These are phyloP conservation scores for Papio anubis DNA, from an alignment of 2,113 vertebrate genomes.

Conservation along the genomic window DNA sequence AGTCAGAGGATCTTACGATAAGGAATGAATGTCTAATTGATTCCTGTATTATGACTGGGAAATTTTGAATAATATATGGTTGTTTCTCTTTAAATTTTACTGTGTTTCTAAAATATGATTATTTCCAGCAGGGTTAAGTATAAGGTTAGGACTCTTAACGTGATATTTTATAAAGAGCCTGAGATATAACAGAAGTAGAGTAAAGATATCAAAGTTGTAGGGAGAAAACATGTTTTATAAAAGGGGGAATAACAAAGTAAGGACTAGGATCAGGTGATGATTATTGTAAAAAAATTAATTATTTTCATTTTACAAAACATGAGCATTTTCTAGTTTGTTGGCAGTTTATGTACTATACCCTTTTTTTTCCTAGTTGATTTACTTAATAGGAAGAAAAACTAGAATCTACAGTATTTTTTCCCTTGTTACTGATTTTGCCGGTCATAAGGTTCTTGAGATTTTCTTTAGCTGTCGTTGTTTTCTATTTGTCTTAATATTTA, in stretches of 20 bases:
- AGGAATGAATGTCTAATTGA: neutral
- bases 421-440: neutral
- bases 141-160: neutral
- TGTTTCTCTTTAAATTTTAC: slow-evolving; percentile 25
- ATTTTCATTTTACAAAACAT: neutral
- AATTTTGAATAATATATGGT: neutral
- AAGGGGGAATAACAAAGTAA: neutral
- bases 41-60: neutral
- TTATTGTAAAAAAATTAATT: slow-evolving; percentile 8
- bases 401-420: neutral
- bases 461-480: slow-evolving; percentile 22
- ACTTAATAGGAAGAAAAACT: neutral
- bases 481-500: neutral
- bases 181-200: neutral
- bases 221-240: neutral
- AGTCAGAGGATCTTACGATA: neutral
- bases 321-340: neutral
- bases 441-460: neutral
- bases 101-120: neutral
- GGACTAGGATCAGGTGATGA: neutral
- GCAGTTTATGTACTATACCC: neutral
- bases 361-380: neutral
- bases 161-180: neutral
- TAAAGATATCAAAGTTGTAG: neutral
- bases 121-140: slow-evolving; percentile 37